These are phyloP conservation scores for Amazona guildingii DNA, from an alignment of 2,113 vertebrate genomes.

Conservation along the genomic window DNA sequence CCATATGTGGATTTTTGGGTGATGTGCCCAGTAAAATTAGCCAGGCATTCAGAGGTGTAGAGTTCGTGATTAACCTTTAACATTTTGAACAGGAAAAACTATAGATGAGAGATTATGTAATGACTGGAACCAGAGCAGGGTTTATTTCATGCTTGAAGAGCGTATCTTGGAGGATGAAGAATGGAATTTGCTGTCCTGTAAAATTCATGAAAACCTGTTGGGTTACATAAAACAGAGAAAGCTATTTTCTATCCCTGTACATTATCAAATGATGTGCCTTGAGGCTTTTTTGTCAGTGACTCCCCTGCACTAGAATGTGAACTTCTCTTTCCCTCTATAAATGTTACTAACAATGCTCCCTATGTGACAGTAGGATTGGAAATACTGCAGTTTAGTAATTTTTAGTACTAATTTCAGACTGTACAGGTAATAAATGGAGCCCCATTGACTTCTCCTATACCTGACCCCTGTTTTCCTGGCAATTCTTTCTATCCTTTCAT, in stretches of 20 bases:
- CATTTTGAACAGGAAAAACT: conserved; percentile 18
- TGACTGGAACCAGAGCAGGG: neutral
- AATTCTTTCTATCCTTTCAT: neutral
- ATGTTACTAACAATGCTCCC: neutral
- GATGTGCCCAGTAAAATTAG: conserved; percentile 9
- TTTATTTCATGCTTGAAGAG: conserved; percentile 36
- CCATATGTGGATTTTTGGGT: neutral
- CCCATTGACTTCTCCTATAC: neutral
- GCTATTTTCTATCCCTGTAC: neutral
- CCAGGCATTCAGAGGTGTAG: neutral
- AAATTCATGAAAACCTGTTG: neutral
- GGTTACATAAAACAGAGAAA: neutral
- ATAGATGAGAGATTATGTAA: conserved; percentile 11
- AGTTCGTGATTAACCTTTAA: conserved; percentile 32
- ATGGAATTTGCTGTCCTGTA: conserved; percentile 37
- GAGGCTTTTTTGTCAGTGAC: neutral
- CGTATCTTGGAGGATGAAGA: neutral
- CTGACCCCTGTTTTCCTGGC: neutral
- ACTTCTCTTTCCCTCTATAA: neutral
- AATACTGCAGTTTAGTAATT: neutral
- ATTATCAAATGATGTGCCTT: neutral
- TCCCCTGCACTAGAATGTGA: neutral
- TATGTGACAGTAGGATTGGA: neutral
- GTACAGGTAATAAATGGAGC: neutral
- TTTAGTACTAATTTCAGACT: neutral